phyloP scores from a whole-genome alignment of 2,113 vertebrate genomes.

The Gnathonemus longibarbis region DNA sequence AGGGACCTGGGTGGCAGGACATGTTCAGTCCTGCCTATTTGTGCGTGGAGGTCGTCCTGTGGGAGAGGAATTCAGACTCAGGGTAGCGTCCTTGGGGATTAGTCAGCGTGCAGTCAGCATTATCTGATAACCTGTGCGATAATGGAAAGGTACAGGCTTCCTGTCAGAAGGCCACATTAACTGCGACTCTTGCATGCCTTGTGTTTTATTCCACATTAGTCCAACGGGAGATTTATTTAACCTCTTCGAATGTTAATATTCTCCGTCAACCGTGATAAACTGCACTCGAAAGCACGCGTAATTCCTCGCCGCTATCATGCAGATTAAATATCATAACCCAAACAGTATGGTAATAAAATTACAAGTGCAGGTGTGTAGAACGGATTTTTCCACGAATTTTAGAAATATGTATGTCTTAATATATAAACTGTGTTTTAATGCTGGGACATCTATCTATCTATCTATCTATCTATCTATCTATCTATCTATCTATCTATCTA shows the following conservation, averaged over 20 bases:
- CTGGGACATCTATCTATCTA: background rate
- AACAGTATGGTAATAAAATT: background rate
- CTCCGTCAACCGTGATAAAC: background rate
- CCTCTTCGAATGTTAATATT: background rate
- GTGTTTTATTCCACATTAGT: background rate
- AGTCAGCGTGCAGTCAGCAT: background rate
- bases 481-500: too few relatives aligned
- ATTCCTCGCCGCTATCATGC: background rate
- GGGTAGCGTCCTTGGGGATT: background rate
- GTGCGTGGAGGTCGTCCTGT: background rate
- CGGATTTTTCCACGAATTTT: background rate
- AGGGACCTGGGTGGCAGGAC: slow-evolving; percentile 7
- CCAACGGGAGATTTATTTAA: slow-evolving; percentile 1
- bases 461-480: too few relatives aligned
- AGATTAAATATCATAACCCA: background rate
- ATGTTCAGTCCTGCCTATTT: slow-evolving; percentile 16
- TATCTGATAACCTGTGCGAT: background rate
- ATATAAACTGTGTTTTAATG: background rate
- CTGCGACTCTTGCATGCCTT: background rate
- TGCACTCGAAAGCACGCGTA: background rate
- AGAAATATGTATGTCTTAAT: background rate
- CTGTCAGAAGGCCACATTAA: background rate
- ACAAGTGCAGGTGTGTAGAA: background rate
- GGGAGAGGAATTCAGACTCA: background rate
- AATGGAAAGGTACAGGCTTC: background rate